Percentiles rank a stretch among this genome's conserved stretches.
phyloP scores from a whole-genome alignment of 2,113 vertebrate genomes.

The Seriola aureovittata region DNA sequence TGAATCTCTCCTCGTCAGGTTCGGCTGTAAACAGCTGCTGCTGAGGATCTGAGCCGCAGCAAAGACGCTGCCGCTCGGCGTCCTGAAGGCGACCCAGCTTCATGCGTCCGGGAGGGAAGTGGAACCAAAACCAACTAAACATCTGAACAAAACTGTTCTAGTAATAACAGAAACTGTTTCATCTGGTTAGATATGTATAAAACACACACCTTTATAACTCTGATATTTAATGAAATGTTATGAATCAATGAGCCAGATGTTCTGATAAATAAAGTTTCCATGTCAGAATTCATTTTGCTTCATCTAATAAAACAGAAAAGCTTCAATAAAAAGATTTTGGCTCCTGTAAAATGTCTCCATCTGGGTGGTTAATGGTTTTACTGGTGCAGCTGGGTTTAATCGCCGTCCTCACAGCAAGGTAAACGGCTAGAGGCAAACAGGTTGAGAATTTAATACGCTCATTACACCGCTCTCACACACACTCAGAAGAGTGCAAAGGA shows the following conservation, averaged over 20 bases:
- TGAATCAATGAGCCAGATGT: neutral
- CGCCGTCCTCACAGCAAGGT: conserved; percentile 11
- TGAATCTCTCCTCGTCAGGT: too few species aligned
- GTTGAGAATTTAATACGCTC: conserved; percentile 5
- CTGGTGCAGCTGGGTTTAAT: conserved; percentile 5
- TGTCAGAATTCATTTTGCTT: neutral
- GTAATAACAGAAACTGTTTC: too few species aligned
- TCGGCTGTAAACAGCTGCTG: neutral
- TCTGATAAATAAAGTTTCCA: neutral
- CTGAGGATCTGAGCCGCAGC: neutral
- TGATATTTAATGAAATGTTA: too few species aligned
- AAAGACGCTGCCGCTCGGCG: neutral
- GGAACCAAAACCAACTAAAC: too few species aligned
- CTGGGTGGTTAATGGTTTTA: conserved; percentile 36
- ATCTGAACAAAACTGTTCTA: neutral
- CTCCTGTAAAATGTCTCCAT: conserved; percentile 8
- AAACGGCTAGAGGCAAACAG: conserved; percentile 21
- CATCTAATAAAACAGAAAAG: conserved; percentile 10
- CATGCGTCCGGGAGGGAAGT: too few species aligned
- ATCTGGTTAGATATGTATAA: too few species aligned
- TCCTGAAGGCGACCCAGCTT: neutral
- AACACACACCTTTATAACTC: too few species aligned
- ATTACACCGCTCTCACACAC: neutral
- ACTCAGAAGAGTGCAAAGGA: neutral
- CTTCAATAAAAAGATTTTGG: conserved; percentile 15